A percentile compares a stretch with the other conserved stretches of the same genome.
phyloP scores from a whole-genome alignment of 2,888 invertebrate genomes.

The Drosophila subquinaria region DNA sequence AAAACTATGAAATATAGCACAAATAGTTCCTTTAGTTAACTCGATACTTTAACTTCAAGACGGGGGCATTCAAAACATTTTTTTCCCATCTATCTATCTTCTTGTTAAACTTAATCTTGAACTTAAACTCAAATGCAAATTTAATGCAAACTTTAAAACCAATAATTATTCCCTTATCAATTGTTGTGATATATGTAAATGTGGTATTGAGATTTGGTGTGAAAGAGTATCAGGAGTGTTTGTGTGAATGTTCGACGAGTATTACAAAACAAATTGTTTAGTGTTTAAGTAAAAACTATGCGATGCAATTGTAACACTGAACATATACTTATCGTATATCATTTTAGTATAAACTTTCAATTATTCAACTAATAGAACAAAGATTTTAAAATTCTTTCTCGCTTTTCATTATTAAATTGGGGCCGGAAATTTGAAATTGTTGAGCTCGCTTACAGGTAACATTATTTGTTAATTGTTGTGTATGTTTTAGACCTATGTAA shows the following conservation, averaged over 20 bases:
- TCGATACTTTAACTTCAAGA: constrained; percentile 4
- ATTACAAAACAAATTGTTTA: constrained; percentile 51
- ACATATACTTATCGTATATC: constrained; percentile 22
- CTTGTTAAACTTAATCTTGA: constrained; percentile 22
- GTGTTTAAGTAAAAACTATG: constrained; percentile 54
- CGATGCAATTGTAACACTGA: constrained; percentile 60
- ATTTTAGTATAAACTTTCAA: constrained; percentile 52
- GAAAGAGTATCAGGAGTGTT: constrained; percentile 8
- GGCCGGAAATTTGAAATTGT: constrained; percentile 36
- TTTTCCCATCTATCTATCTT: background rate
- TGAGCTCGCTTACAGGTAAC: constrained; percentile 47
- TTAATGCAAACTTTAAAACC: constrained; percentile 1
- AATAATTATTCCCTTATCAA: constrained; percentile 34
- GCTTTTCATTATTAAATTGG: constrained; percentile 11
- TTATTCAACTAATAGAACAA: constrained; percentile 33
- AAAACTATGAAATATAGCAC: constrained; percentile 18
- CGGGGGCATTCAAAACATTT: constrained; percentile 27
- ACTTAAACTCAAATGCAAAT: constrained; percentile 11
- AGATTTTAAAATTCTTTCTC: constrained; percentile 26
- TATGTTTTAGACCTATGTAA: constrained; percentile 27
- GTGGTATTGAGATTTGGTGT: constrained; percentile 32
- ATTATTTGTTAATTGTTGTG: constrained; percentile 13
- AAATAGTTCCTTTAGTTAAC: constrained; percentile 2
- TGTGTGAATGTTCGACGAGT: constrained; percentile 39
- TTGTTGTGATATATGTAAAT: constrained; percentile 70